Evolutionary conservation across 2,113 vertebrate genomes (phyloP).

Genomic region (Hippolais icterina): DNA sequence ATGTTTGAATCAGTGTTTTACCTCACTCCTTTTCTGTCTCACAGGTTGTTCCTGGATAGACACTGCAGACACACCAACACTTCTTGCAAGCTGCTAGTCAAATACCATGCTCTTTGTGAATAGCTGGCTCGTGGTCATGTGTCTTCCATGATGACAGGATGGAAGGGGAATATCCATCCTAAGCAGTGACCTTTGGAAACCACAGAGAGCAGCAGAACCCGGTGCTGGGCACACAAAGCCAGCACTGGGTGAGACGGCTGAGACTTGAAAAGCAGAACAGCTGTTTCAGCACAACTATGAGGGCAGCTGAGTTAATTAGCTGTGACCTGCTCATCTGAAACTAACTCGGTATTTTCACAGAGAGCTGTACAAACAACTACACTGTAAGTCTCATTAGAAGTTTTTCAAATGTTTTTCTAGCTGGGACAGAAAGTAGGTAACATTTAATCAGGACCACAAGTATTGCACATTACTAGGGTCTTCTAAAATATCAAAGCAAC

Average conservation of each 20-base stretch:
- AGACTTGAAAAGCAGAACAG: neutral
- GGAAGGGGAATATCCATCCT: neutral
- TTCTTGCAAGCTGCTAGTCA: neutral
- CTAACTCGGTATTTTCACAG: neutral
- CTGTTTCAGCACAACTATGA: conserved; percentile 11
- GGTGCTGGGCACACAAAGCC: neutral
- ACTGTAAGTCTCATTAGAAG: neutral
- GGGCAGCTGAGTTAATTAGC: neutral
- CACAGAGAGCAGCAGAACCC: neutral
- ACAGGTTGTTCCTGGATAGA: neutral
- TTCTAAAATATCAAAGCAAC: neutral
- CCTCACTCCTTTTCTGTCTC: neutral
- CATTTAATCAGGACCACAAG: neutral
- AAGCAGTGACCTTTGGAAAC: neutral
- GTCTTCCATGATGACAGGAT: neutral
- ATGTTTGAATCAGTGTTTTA: neutral
- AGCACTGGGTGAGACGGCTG: neutral
- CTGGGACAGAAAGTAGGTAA: neutral
- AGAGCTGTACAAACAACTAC: neutral
- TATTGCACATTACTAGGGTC: neutral
- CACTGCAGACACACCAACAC: neutral
- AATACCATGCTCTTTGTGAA: neutral
- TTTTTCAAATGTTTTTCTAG: neutral
- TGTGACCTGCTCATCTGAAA: conserved; percentile 6
- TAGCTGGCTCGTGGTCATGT: neutral